Conservation (phyloP, 2,113 vertebrate genomes). For the Gadus chalcogrammus region DNA sequence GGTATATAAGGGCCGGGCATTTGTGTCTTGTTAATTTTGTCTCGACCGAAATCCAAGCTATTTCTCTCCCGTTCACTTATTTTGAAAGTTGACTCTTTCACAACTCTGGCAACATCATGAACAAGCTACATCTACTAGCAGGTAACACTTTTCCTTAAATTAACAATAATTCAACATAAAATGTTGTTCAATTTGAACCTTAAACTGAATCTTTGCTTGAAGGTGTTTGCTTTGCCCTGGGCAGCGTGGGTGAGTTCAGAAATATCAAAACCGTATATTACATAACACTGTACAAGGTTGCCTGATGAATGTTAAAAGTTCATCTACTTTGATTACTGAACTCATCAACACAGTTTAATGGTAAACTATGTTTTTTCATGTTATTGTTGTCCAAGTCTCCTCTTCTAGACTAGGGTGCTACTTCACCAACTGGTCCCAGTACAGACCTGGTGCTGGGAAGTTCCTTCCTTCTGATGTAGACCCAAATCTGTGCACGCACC, state of each 20-base stretch:
- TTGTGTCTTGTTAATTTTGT: no score
- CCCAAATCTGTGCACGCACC: slow-evolving; percentile 76
- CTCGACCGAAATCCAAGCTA: no score
- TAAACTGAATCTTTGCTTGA: slow-evolving; percentile 18
- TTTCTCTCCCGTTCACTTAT: no score
- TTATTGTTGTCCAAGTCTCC: slow-evolving; percentile 54
- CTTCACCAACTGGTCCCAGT: slow-evolving; percentile 85
- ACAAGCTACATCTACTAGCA: slow-evolving; percentile 35
- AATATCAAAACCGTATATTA: background rate
- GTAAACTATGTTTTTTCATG: background rate
- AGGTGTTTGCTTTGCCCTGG: slow-evolving; percentile 45
- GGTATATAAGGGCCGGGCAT: no score
- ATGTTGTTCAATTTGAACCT: background rate
- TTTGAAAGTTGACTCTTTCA: no score
- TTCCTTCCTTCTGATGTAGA: slow-evolving; percentile 72
- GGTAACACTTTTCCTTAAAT: slow-evolving; percentile 30
- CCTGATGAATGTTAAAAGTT: background rate
- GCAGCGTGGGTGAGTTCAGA: slow-evolving; percentile 50
- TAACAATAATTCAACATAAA: no score
- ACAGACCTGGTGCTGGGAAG: slow-evolving; percentile 67
- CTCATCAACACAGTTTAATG: background rate
- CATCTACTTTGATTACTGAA: background rate
- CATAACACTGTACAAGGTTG: background rate
- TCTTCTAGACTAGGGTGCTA: slow-evolving; percentile 79
- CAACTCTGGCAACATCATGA: slow-evolving; percentile 29